Evolutionary conservation across 2,797 vertebrate genomes (phyloP), one percentile per base, ranked within the genome.

Genomic region (Acipenser ruthenus): DNA sequence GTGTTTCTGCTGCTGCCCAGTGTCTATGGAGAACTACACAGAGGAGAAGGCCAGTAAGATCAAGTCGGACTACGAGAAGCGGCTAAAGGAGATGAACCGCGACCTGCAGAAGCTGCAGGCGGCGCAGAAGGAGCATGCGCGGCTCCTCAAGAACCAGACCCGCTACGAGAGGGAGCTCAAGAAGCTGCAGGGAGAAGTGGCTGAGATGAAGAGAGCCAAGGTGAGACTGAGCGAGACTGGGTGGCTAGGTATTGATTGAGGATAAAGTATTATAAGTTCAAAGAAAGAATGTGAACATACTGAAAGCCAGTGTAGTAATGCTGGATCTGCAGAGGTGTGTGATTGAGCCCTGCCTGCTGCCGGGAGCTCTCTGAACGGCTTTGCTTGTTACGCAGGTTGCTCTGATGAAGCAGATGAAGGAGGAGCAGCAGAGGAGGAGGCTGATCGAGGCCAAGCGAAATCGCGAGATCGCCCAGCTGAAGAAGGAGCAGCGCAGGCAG

Each of bases 151-250:
- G 82, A 99, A 96, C 89, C 97, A 99, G 84, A 86, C 89, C 0
- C 91, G 91, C 72, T 98, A 99, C 0, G 97, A 98, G 74, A 82
- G 93, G n/a, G 95, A 99, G 77, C 87, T 99, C 73, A 94, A 93
- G 79, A 98, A 95, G 77, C 88, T 99, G 49, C 94, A 99, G 85
- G 79, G 77, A 0, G 96, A 99, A 76, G 94, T 99, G 79, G 90
- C 88, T 0, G 95, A 99, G 52, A 99, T 99, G 97, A 99, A 99
- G 84, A 99, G 95, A 78, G 93, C 94, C 62, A 99, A 99, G 92
- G 96, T 99, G 76, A 71, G 67, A 2, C 0, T 9, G 48, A 15
- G 6, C 8, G 23, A 37, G 23, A 37, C 23, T 37, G 23, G 23
- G 23, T 37, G 11, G 11, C 11, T 53, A 12, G 51, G 11, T 8